A percentile compares a stretch with the other conserved stretches of the same genome.
Evolutionary conservation across 30 jellyfish, hydroid and myxozoan genomes (phyloP).

Genomic region (Chrysaora quinquecirrha): DNA sequence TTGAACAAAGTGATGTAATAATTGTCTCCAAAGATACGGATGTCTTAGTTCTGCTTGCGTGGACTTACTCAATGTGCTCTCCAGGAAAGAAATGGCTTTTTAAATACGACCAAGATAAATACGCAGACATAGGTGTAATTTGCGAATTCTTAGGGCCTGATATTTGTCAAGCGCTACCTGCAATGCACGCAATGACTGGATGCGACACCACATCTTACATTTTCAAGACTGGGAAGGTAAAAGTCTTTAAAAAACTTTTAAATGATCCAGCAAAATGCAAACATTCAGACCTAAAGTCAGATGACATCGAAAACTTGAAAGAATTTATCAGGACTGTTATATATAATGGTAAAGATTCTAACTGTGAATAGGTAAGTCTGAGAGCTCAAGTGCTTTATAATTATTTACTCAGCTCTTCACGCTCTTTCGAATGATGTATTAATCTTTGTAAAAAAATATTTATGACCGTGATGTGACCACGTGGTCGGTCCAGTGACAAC

Average conservation of each 20-base stretch:
- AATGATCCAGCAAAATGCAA: not conserved
- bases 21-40: slow-evolving; percentile 46
- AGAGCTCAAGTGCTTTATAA: too few species aligned
- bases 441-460: too few species aligned
- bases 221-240: slow-evolving; percentile 13
- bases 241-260: slow-evolving; percentile 7
- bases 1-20: not conserved
- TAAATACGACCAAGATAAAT: slow-evolving; percentile 29
- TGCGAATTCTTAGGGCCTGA: slow-evolving; percentile 23
- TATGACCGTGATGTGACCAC: too few species aligned
- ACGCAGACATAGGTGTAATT: slow-evolving; percentile 34
- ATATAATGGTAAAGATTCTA: slow-evolving; percentile 6
- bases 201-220: slow-evolving; percentile 29
- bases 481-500: too few species aligned
- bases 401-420: too few species aligned
- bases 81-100: slow-evolving; percentile 26
- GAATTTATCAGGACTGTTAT: slow-evolving; percentile 12
- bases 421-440: too few species aligned
- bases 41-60: slow-evolving; percentile 25
- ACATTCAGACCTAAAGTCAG: not conserved
- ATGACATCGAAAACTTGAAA: slow-evolving; percentile 6
- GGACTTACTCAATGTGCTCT: slow-evolving; percentile 33
- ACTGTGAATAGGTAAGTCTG: too few species aligned
- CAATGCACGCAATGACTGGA: slow-evolving; percentile 30
- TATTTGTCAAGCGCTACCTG: slow-evolving; percentile 25